A percentile compares a stretch with the other conserved stretches of the same genome.
These are phyloP conservation scores for Hyla sarda DNA, from an alignment of 2,113 vertebrate species.

Conservation along the genomic window DNA sequence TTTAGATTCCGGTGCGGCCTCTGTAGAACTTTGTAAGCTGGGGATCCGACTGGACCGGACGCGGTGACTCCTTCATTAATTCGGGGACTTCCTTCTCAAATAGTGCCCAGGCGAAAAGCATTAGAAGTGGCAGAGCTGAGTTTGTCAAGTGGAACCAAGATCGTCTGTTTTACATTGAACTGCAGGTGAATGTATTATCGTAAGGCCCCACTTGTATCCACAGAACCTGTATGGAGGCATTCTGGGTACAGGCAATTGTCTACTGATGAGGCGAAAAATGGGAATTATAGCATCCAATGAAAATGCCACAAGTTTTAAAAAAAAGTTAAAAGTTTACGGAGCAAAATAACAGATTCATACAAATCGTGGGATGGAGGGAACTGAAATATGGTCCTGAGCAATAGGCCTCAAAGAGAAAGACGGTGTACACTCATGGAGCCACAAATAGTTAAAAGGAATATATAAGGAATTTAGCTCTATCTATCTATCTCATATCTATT, in stretches of 20 bases:
- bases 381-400: not conserved
- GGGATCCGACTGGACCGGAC: not conserved
- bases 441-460: not conserved
- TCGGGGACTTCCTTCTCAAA: too few species aligned
- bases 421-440: too few species aligned
- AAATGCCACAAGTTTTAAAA: not conserved
- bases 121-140: not conserved
- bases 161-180: not conserved
- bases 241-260: not conserved
- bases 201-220: not conserved
- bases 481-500: too few species aligned
- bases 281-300: not conserved
- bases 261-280: not conserved
- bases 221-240: not conserved
- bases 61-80: not conserved
- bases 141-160: not conserved
- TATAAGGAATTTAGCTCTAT: too few species aligned
- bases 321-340: too few species aligned
- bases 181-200: not conserved
- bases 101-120: not conserved
- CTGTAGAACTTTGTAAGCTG: slow-evolving; percentile 14
- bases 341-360: not conserved
- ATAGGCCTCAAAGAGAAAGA: not conserved
- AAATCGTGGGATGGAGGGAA: not conserved
- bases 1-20: not conserved